Base-by-base conservation (phyloP, 2,888 invertebrate genomes). In the Acrobasis consociella region DNA sequence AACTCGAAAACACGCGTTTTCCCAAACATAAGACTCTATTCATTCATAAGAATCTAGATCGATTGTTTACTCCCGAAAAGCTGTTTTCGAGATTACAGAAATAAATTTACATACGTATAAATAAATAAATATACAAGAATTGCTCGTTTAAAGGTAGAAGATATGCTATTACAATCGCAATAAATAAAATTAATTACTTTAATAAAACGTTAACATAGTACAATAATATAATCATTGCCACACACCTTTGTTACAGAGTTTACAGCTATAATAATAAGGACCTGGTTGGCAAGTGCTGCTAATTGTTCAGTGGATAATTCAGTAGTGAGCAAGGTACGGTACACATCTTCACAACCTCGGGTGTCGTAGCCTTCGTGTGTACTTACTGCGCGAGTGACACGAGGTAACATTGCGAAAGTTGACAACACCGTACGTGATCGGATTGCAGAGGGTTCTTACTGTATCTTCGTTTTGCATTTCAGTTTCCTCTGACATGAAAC, bases 351-450 rank as follows among this genome's bases (percentile, higher is more conserved):
- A 75, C 76, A 82, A 74, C 81, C 81, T 81, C 78, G 81, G 73
- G 73, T 77, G 78, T 76, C 80, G 75, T 81, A 89, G 86, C 90
- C 91, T 91, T 91, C 89, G 73, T 80, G 84, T 80, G 80, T 81
- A 83, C 83, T 87, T 82, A 86, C 82, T 78, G 85, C 84, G 55
- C 79, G 85, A 85, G 82, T 78, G 83, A 80, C 81, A 83, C 83
- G 86, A 88, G 89, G 88, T 85, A 85, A 79, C 81, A 82, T 92
- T 92, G 87, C 91, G 91, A 92, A 92, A 92, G 91, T 90, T 87
- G 87, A 90, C 90, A 86, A 81, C 83, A 75, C 69, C 69, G 82
- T 84, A 91, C 91, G 91, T 91, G 91, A 85, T 78, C 67, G 70
- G 89, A 78, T 78, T 91, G 81, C 81, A 74, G 78, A 89, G 75